Evolutionary conservation across 2,113 vertebrate genomes (phyloP).

Genomic region (Paralichthys olivaceus): DNA sequence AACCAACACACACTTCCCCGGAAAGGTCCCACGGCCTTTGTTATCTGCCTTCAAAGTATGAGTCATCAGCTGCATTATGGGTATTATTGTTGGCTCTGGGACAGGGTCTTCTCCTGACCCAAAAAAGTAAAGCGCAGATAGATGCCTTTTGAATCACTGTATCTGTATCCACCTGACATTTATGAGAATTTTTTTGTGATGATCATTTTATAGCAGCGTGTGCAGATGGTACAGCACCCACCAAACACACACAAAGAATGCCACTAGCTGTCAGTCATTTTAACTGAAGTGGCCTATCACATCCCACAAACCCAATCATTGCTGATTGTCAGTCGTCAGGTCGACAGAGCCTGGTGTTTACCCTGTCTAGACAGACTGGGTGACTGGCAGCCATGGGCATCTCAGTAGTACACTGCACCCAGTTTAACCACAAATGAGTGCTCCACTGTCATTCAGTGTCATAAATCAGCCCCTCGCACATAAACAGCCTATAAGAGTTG

Average conservation of each 20-base stretch:
- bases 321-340: conserved; percentile 58
- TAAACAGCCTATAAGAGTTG: conserved; percentile 55
- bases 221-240: too few species aligned
- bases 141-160: conserved; percentile 45
- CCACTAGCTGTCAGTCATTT: conserved; percentile 60
- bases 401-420: conserved; percentile 52
- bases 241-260: conserved; percentile 30
- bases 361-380: conserved; percentile 73
- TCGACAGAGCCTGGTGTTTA: conserved; percentile 71
- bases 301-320: conserved; percentile 56
- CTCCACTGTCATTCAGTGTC: conserved; percentile 67
- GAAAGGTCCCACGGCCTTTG: conserved; percentile 51
- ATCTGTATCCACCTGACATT: conserved; percentile 42
- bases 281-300: conserved; percentile 42
- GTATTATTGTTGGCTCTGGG: conserved; percentile 63
- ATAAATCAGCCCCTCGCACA: conserved; percentile 71
- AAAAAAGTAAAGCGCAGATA: conserved; percentile 39
- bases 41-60: conserved; percentile 65
- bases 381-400: conserved; percentile 63
- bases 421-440: conserved; percentile 71
- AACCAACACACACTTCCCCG: conserved; percentile 41
- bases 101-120: conserved; percentile 43
- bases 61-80: conserved; percentile 62
- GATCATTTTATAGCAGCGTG: conserved; percentile 32
- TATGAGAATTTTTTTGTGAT: conserved; percentile 43